Base-by-base conservation (phyloP, 2,113 vertebrate species). In the Macquaria ambigua region DNA sequence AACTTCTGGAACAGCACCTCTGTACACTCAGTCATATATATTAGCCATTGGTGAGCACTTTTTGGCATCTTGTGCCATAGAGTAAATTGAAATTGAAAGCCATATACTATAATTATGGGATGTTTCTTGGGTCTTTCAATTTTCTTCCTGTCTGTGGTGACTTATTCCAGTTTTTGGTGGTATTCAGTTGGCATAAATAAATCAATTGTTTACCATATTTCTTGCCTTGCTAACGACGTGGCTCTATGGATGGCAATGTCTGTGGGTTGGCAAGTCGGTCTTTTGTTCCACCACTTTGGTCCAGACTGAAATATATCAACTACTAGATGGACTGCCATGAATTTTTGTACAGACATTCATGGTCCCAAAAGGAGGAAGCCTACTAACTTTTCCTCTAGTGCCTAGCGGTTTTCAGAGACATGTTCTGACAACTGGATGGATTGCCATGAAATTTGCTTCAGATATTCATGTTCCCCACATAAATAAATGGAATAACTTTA, bases 111-210 rank as follows among this genome's bases (percentile, higher is more conserved):
- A 46, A 71, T 25, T 37, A 18, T 21, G 31, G 55, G 14, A 39
- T 61, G 5, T 70, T 70, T 46, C 21, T 56, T 28, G 23, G 12
- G 14, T 72, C 70, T 70, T 71, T 71, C 20, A 71, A 14, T 53
- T 37, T 53, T 23, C 50, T 15, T 41, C 34, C 34, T 41, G 62
- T 64, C 70, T 11, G 37, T 20, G 52, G 34, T 58, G 37, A 73
- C 15, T 41, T 48, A 69, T 28, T 28, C 15, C 66, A 48, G 41
- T 28, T 69, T 67, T 67, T 67, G 39, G 23, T 43, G 39, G 23
- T 67, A 25, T 67, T 14, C 23, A 25, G 3, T 5, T 41, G 15
- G 8, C n/a, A 59, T 59, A 9, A 28, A 37, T 34, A 37, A 23
- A 74, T 41, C 21, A 58, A 7, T 43, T 58, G 23, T 43, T n/a